Percentiles rank a stretch among this genome's conserved stretches.
These are phyloP conservation scores for Cerastoderma edule DNA, from an alignment of 2,888 invertebrate species.

Conservation along the genomic window DNA sequence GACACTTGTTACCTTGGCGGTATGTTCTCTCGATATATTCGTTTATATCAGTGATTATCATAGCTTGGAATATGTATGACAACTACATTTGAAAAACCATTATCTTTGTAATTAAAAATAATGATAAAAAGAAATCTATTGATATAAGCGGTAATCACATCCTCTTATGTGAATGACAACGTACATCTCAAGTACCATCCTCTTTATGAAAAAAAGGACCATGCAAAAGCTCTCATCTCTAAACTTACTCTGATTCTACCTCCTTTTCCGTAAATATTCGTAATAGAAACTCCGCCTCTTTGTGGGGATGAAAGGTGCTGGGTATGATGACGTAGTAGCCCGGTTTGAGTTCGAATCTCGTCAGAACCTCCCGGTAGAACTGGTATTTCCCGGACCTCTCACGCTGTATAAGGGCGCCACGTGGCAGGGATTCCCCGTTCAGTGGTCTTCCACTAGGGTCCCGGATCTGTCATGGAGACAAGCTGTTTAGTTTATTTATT, in stretches of 20 bases:
- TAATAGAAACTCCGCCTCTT: constrained; percentile 97
- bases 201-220: too few species aligned
- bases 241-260: constrained; percentile 74
- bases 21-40: too few species aligned
- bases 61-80: too few species aligned
- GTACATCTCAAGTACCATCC: too few species aligned
- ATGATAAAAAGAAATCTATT: not conserved
- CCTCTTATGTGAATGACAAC: not conserved
- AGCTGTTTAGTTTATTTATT: too few species aligned
- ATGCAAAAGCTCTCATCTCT: not conserved
- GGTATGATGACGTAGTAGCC: constrained; percentile 98
- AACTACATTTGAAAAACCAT: too few species aligned
- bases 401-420: constrained; percentile 65
- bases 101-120: too few species aligned
- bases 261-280: constrained; percentile 94
- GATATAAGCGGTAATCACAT: not conserved
- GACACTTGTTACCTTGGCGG: too few species aligned
- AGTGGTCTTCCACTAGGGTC: constrained; percentile 65
- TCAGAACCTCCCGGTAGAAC: constrained; percentile 93
- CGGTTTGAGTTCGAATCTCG: constrained; percentile 95
- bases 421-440: constrained; percentile 69
- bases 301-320: constrained; percentile 96
- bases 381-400: constrained; percentile 71
- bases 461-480: constrained; percentile 58
- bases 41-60: too few species aligned